Evolutionary conservation across 2,797 vertebrate species (phyloP), one percentile per base, ranked within the genome.

Genomic region (Syndactyla subalaris): DNA sequence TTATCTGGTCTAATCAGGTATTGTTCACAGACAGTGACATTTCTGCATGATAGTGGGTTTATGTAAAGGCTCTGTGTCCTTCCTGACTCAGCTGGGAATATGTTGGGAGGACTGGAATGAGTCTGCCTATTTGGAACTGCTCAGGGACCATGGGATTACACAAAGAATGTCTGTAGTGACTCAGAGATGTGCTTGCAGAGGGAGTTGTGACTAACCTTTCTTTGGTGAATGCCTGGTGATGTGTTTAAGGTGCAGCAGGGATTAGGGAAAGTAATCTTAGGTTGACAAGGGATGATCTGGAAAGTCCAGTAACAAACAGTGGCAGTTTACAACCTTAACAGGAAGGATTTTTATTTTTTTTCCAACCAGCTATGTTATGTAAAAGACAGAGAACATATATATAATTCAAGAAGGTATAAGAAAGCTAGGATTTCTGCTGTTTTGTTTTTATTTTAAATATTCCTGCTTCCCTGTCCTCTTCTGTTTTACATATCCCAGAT

Each of bases 401-500:
- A 71, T 62, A 74, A 91, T 66, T 85, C 45, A 85, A 55, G 48
- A 82, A 66, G 36, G 46, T 84, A 86, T 78, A 84, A 90, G 62
- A 88, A 94, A 88, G 71, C 43, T 78, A 73, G 38, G 17, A 87
- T 92, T 92, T 89, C 81, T 30, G 73, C 55, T 51, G 16, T 34
- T 66, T 26, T 14, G 2, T 2, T 1, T 1, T 62, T 55, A 51
- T 76, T 43, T 5, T 2, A 38, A 81, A 16, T 12, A 20, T 57
- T 87, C 49, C 62, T 88, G 38, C 43, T 82, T 91, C 54, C 88
- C 81, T 54, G 26, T 67, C 92, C 68, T 73, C 71, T 81, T 91
- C 88, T 87, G 38, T 20, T 94, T 87, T 88, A 94, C 77, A 68
- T 88, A 95, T 87, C 75, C 88, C 72, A 87, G 78, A 92, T 68